Conservation (phyloP, 2,797 vertebrate species). For the Syngnathus acus region DNA sequence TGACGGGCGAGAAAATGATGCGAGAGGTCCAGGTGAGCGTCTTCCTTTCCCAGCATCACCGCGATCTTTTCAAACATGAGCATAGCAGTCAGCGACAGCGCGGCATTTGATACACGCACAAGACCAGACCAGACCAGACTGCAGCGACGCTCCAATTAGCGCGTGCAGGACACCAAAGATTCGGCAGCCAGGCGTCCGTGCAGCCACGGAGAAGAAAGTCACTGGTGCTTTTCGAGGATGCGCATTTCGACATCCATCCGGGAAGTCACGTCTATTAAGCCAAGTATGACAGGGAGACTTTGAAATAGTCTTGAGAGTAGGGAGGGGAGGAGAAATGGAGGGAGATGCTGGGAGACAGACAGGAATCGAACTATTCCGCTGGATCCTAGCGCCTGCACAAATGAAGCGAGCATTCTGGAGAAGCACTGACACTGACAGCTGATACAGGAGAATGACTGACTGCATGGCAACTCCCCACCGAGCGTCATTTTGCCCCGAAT, state of each 20-base stretch:
- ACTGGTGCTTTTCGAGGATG: slow-evolving; percentile 35
- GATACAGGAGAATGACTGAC: too few relatives aligned
- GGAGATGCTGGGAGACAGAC: background rate
- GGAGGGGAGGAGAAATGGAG: slow-evolving; percentile 15
- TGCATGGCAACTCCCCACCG: too few relatives aligned
- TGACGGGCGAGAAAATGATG: slow-evolving; percentile 22
- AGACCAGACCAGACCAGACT: background rate
- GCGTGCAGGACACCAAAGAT: background rate
- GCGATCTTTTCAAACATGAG: slow-evolving; percentile 41
- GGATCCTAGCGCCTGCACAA: slow-evolving; percentile 74
- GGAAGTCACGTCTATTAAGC: slow-evolving; percentile 82
- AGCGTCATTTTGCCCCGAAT: too few relatives aligned
- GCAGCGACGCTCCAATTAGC: slow-evolving; percentile 39
- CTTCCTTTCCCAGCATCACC: slow-evolving; percentile 31
- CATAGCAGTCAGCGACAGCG: slow-evolving; percentile 29
- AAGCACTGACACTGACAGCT: too few relatives aligned
- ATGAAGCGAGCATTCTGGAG: background rate
- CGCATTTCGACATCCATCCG: slow-evolving; percentile 83
- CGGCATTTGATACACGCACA: background rate
- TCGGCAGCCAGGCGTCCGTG: slow-evolving; percentile 28
- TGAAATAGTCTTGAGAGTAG: slow-evolving; percentile 76
- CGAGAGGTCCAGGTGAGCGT: slow-evolving; percentile 46
- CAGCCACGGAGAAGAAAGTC: slow-evolving; percentile 48
- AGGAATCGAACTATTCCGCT: slow-evolving; percentile 47
- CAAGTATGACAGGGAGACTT: slow-evolving; percentile 82